phyloP scores from a whole-genome alignment of 2,113 vertebrate genomes.

The Pholis gunnellus region DNA sequence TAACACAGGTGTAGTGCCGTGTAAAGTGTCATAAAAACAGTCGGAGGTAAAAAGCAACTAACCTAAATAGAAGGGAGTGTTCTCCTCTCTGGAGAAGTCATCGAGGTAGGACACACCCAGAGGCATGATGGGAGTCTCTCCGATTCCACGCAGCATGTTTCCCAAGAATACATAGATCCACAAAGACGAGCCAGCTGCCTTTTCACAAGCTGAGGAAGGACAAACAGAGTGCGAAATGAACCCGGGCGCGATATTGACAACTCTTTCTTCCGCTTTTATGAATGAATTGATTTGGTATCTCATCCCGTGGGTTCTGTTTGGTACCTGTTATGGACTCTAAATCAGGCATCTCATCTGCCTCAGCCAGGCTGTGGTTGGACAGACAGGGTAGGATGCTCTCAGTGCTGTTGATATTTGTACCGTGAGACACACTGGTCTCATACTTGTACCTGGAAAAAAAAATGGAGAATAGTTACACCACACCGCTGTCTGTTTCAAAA shows the following conservation, averaged over 20 bases:
- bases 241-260: not conserved
- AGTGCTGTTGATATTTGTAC: constrained; percentile 61
- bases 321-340: constrained; percentile 64
- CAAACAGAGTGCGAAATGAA: not conserved
- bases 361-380: constrained; percentile 59
- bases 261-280: not conserved
- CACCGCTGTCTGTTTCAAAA: not conserved
- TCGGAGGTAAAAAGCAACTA: constrained; percentile 42
- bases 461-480: not conserved
- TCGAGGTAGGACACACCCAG: constrained; percentile 94
- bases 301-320: not conserved
- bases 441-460: constrained; percentile 80
- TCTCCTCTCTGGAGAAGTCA: constrained; percentile 91
- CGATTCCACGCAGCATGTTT: constrained; percentile 94
- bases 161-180: constrained; percentile 95
- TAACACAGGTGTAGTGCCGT: not conserved
- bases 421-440: constrained; percentile 81
- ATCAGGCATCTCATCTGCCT: constrained; percentile 3
- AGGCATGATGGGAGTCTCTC: constrained; percentile 95
- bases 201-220: constrained; percentile 86
- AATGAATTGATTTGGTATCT: not conserved
- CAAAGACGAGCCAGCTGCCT: constrained; percentile 86
- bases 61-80: constrained; percentile 94
- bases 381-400: constrained; percentile 75
- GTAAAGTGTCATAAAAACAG: not conserved